Evolutionary conservation across 2,113 vertebrate species (phyloP), one percentile per base, ranked within the genome.

Genomic region (Rousettus leschenaultii): DNA sequence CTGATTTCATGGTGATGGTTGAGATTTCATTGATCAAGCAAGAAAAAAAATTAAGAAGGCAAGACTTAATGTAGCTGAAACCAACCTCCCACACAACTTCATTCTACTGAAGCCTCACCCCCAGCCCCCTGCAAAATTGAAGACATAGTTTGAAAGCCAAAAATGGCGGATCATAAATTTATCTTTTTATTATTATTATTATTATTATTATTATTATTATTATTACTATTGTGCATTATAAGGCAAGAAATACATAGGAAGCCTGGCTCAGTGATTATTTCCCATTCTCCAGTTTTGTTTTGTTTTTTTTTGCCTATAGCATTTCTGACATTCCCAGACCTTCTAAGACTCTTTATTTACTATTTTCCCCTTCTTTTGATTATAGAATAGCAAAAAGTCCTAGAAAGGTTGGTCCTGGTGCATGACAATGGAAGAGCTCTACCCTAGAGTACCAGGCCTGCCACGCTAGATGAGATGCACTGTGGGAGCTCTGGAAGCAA

Each of bases 281-380:
- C 53, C 61, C 2, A 11, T 66, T 80, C 33, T 63, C 51, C 6
- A 19, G 19, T 26, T 65, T 48, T 48, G 10, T 48, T n/a, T 40
- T 40, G 40, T 3, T 40, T 45, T 45, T 45, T 93, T 87, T 92
- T 83, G 80, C 93, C 78, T 78, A 26, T 59, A 95, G 82, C 77
- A 97, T 91, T 97, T 95, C 66, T 91, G 63, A 77, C 65, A 91
- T 59, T 68, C 65, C 95, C 63, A 91, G 82, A 90, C 97, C 57
- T 95, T 94, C 88, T 68, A n/a, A 89, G 45, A 24, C 48, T 93
- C 61, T 96, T 94, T 86, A 96, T 96, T 96, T 95, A 71, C 57
- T 82, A 40, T 53, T 21, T 77, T 51, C 7, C n/a, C 33, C 22
- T 79, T 70, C 33, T 94, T 97, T 94, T 91, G 71, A 85, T 75